Conservation (phyloP, 2,888 invertebrate species). For the Amorpha juglandis region DNA sequence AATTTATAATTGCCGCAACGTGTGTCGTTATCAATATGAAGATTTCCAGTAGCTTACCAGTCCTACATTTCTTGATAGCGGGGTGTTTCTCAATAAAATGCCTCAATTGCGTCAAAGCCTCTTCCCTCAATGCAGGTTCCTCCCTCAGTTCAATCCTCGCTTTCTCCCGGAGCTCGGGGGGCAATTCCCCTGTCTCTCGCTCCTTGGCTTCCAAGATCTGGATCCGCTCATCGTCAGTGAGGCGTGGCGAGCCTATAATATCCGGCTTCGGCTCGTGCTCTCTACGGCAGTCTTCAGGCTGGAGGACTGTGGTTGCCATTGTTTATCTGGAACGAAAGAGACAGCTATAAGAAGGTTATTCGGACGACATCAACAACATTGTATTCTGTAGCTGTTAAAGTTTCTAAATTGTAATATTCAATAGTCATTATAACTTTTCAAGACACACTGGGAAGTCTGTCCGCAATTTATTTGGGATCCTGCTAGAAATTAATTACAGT, state of each 20-base stretch:
- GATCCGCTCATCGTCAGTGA: constrained; percentile 70
- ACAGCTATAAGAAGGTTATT: not conserved
- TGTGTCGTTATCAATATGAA: no score
- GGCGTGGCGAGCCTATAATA: constrained; percentile 56
- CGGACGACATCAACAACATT: not conserved
- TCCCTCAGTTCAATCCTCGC: constrained; percentile 91
- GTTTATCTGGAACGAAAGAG: constrained; percentile 47
- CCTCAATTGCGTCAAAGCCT: constrained; percentile 90
- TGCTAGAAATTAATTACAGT: not conserved
- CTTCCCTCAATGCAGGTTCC: constrained; percentile 89
- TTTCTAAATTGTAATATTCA: no score
- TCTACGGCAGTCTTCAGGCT: constrained; percentile 69
- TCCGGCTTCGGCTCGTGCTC: constrained; percentile 67
- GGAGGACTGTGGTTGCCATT: constrained; percentile 79
- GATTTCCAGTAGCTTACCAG: constrained; percentile 74
- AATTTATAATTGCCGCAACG: no score
- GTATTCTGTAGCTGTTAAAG: no score
- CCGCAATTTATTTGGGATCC: not conserved
- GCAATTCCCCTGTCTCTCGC: constrained; percentile 72
- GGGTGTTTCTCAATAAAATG: constrained; percentile 94
- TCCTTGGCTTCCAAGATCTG: constrained; percentile 67
- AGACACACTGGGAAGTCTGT: not conserved
- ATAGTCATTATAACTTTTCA: no score
- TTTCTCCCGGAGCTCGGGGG: constrained; percentile 84
- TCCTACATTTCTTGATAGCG: constrained; percentile 91